phyloP scores from a whole-genome alignment of 1,140 invertebrate species.

The Littorina saxatilis region DNA sequence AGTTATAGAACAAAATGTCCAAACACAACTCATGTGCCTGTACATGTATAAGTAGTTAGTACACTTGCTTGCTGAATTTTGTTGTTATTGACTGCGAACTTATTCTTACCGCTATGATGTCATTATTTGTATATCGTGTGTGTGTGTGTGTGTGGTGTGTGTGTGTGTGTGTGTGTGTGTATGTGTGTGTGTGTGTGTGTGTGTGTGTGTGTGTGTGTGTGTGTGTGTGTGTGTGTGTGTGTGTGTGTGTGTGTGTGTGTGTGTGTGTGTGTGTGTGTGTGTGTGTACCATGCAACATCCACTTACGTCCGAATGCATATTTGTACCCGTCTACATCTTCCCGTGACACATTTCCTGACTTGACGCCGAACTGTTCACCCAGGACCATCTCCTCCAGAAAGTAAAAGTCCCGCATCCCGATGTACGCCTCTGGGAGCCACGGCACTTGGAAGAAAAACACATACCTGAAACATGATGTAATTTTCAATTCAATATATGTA shows the following conservation, averaged over 20 bases:
- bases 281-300: neutral
- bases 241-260: neutral
- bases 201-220: no score
- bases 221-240: no score
- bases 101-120: no score
- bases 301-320: conserved; percentile 79
- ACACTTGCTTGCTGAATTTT: no score
- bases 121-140: no score
- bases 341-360: conserved; percentile 69
- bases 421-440: conserved; percentile 28
- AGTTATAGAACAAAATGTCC: neutral
- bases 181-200: no score
- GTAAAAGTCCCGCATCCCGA: neutral
- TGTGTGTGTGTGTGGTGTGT: no score
- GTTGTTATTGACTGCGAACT: no score
- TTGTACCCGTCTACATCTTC: conserved; percentile 82
- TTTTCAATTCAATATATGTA: neutral
- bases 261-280: neutral
- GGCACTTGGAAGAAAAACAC: conserved; percentile 39
- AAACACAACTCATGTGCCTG: neutral
- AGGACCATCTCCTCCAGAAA: conserved; percentile 63
- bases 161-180: no score
- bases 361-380: conserved; percentile 74
- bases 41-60: no score
- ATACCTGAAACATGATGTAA: conserved; percentile 21